A percentile compares a stretch with the other conserved stretches of the same genome.
Evolutionary conservation across 2,797 vertebrate species (phyloP).

Genomic region (Gobionotothen gibberifrons): DNA sequence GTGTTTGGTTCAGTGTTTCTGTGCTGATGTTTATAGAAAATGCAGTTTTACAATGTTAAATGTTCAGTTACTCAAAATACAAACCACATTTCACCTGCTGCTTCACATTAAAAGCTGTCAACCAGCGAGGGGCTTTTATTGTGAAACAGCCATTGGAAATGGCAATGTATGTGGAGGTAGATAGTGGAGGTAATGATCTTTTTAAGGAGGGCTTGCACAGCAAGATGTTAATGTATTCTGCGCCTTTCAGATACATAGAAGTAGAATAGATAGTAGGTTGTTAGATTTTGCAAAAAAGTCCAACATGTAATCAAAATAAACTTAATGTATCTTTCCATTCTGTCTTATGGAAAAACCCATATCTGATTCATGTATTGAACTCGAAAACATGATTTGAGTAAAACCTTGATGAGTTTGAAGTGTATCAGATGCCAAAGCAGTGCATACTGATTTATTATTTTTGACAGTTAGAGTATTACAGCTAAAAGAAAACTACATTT

Average conservation of each 20-base stretch:
- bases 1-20: background rate
- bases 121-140: background rate
- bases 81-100: background rate
- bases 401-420: background rate
- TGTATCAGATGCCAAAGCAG: background rate
- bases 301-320: background rate
- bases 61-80: background rate
- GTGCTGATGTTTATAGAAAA: background rate
- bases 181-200: background rate
- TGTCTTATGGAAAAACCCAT: background rate
- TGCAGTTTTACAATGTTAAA: background rate
- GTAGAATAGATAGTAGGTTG: background rate
- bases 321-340: background rate
- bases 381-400: background rate
- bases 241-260: background rate
- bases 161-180: too few relatives aligned
- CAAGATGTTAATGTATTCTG: background rate
- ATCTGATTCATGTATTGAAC: background rate
- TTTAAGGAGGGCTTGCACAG: background rate
- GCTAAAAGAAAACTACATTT: background rate
- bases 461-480: too few relatives aligned
- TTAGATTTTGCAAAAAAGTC: background rate
- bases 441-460: background rate
- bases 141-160: background rate
- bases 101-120: background rate